Base-by-base conservation (phyloP, 2,113 vertebrate species). In the Morone chrysops region DNA sequence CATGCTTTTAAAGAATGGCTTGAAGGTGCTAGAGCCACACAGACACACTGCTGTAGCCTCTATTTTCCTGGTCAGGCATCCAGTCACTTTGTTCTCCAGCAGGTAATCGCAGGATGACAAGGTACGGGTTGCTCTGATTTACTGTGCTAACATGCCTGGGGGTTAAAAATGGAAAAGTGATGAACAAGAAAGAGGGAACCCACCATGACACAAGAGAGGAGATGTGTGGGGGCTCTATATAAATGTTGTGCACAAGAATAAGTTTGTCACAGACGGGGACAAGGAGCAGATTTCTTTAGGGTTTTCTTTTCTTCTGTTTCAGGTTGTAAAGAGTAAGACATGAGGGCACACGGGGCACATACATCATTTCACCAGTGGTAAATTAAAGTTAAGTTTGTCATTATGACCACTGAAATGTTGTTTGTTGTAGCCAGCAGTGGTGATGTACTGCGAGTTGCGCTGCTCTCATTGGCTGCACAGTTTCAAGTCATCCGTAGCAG, bases 71-170 rank as follows among this genome's bases (percentile, higher is more conserved):
- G 69, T 72, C 80, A 75, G 65, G 54, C n/a, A 66, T 61, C 68
- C 75, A 87, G 72, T 90, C 85, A 90, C 89, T 86, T 90, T 75
- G 83, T 90, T 87, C 81, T 86, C 66, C 78, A 76, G 86, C 83
- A 86, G 81, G 83, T 89, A 91, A 90, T 88, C 85, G 38, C 79
- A 72, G 45, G 73, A 87, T 80, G 92, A 95, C 86, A 90, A 82
- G 81, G 73, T 86, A 41, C 14, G 20, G 69, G 50, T 70, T 62
- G 75, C 70, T 85, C 84, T 87, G 85, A 92, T 95, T 86, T 80
- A 93, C 36, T 54, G 87, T 79, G 75, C 76, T 85, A 82, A 91
- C 85, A 72, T 50, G 68, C 68, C 61, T 56, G 47, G 51, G 63
- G 57, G 65, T 80, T 84, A 67, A 82, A 75, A 83, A 90, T 85